Evolutionary conservation across 1,140 invertebrate genomes (phyloP).

Genomic region (Euura lappo): DNA sequence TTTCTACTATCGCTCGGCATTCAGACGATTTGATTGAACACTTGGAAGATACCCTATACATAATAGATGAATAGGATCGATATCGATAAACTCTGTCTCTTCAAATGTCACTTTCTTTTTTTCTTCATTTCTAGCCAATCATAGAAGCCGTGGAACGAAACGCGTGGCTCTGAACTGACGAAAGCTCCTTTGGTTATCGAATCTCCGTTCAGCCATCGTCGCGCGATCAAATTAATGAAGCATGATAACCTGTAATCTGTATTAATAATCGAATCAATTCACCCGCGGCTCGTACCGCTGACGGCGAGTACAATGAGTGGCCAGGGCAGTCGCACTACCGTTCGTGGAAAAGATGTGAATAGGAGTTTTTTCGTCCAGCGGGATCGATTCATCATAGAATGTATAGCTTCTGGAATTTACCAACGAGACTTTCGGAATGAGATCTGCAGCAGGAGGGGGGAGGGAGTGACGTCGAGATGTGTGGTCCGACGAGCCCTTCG

Average conservation of each 20-base stretch:
- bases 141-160: too few species aligned
- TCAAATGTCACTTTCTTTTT: too few species aligned
- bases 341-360: conserved; percentile 40
- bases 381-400: conserved; percentile 56
- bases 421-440: neutral
- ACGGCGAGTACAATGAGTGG: too few species aligned
- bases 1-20: neutral
- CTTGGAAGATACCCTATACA: neutral
- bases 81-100: too few species aligned
- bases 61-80: neutral
- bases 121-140: too few species aligned
- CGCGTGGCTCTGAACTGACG: too few species aligned
- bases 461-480: conserved; percentile 42
- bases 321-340: conserved; percentile 24
- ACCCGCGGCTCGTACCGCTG: neutral
- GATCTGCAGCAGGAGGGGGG: conserved; percentile 26
- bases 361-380: conserved; percentile 38
- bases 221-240: too few species aligned
- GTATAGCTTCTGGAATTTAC: conserved; percentile 57
- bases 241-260: neutral
- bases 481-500: conserved; percentile 44
- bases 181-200: too few species aligned
- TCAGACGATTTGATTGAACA: neutral
- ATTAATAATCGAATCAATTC: conserved; percentile 15
- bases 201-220: too few species aligned